Base-by-base conservation (phyloP, 1,140 invertebrate species). In the Pachypsylla venusta region DNA sequence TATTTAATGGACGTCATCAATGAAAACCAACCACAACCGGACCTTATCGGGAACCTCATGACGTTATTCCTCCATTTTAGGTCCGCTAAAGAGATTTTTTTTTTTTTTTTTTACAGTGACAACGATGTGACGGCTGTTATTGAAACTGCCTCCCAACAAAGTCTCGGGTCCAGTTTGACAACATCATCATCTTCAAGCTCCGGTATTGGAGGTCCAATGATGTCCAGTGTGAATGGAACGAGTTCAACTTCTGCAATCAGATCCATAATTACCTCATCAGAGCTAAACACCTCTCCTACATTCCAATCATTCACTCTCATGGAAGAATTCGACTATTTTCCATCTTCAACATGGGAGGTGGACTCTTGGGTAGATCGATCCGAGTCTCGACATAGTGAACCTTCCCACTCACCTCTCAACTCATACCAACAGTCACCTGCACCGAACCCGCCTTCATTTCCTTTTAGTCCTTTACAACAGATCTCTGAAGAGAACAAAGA, bases 401-500 rank as follows among this genome's bases (percentile, higher is more conserved):
- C 71, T 4, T 70, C 74, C 16, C 73, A 71, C 1, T 70, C 72
- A 24, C 72, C 75, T 27, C 73, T 74, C 25, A 73, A 75, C 22
- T 74, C 76, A 2, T 71, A 76, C 25, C 73, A 35, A 7, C 73
- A 72, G 73, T 65, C 71, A 72, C 76, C 78, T 48, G 70, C 73
- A 13, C 72, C 73, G 40, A 74, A 72, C 57, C 73, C 74, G 55
- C 65, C 73, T 54, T 70, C 72, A 57, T 79, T 77, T 68, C 70
- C 76, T 20, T 80, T 79, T 68, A 79, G 77, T 68, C 76, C 78
- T 25, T 68, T 79, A 58, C 72, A 75, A 66, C 76, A 78, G 25
- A 67, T 40, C 3, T 53, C 61, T 30, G 67, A 68, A 26, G 64
- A 69, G 2, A 58, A 53, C 0, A 63, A 67, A 58, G 61, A 64